Percentiles rank a stretch among this genome's conserved stretches.
These are phyloP conservation scores for Ciconia nigra DNA, from an alignment of 2,797 vertebrate genomes.

Conservation along the genomic window DNA sequence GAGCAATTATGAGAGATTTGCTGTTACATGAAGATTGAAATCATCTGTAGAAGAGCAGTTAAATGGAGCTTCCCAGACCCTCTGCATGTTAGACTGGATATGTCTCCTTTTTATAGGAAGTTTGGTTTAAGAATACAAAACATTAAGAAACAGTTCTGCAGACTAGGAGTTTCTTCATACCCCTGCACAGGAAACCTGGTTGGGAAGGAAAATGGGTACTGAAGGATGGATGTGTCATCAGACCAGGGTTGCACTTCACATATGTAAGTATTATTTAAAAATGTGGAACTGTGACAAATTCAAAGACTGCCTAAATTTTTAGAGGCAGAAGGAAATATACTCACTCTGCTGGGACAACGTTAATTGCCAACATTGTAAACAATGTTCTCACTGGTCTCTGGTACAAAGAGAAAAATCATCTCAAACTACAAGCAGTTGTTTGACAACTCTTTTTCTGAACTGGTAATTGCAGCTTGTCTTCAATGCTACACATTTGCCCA, in stretches of 20 bases:
- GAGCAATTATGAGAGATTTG: background rate
- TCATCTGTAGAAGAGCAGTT: background rate
- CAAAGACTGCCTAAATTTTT: background rate
- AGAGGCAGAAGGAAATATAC: background rate
- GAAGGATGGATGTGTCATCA: background rate
- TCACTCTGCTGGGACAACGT: background rate
- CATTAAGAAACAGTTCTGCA: background rate
- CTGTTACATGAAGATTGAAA: background rate
- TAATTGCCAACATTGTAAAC: background rate
- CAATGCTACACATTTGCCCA: background rate
- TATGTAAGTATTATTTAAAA: background rate
- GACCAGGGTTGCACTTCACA: background rate
- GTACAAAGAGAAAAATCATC: background rate
- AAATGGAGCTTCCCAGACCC: background rate
- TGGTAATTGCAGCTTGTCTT: background rate
- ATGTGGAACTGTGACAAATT: background rate
- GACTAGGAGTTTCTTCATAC: background rate
- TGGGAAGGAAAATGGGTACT: background rate
- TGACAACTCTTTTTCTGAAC: background rate
- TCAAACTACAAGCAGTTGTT: background rate
- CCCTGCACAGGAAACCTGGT: background rate
- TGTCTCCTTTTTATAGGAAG: background rate
- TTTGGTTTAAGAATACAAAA: background rate
- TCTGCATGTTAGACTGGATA: background rate
- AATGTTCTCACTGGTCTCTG: background rate